Evolutionary conservation across 2,888 invertebrate species (phyloP).

Genomic region (Latrodectus hesperus): DNA sequence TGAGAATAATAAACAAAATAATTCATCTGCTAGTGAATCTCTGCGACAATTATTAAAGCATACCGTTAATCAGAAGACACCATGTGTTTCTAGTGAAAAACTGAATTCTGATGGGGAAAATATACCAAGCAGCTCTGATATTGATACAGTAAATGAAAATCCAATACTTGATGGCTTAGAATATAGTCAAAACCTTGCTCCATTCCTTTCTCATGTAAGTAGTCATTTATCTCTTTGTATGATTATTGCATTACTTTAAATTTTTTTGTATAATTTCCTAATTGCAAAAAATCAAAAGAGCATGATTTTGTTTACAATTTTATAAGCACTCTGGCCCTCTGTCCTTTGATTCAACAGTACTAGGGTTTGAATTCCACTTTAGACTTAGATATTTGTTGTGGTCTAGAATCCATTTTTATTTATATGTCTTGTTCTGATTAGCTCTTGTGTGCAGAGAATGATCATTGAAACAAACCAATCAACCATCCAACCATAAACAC

Average conservation of each 20-base stretch:
- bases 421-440: too few relatives aligned
- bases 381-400: too few relatives aligned
- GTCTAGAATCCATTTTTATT: too few relatives aligned
- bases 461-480: too few relatives aligned
- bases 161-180: slow-evolving; percentile 68
- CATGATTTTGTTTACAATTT: too few relatives aligned
- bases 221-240: too few relatives aligned
- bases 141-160: slow-evolving; percentile 60
- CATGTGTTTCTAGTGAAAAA: slow-evolving; percentile 41
- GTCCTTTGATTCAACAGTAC: too few relatives aligned
- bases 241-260: background rate
- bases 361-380: too few relatives aligned
- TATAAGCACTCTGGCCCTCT: too few relatives aligned
- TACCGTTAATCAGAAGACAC: slow-evolving; percentile 71
- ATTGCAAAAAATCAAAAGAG: too few relatives aligned
- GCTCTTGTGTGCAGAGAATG: too few relatives aligned
- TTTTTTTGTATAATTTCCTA: background rate
- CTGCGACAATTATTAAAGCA: slow-evolving; percentile 71
- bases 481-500: too few relatives aligned
- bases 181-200: slow-evolving; percentile 70
- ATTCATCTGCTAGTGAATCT: slow-evolving; percentile 71
- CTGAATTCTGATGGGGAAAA: slow-evolving; percentile 22
- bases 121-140: slow-evolving; percentile 23
- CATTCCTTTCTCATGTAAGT: slow-evolving; percentile 69
- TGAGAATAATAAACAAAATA: slow-evolving; percentile 43